These are phyloP conservation scores for Pheosia gnoma DNA, from an alignment of 2,888 invertebrate genomes.

Conservation along the genomic window DNA sequence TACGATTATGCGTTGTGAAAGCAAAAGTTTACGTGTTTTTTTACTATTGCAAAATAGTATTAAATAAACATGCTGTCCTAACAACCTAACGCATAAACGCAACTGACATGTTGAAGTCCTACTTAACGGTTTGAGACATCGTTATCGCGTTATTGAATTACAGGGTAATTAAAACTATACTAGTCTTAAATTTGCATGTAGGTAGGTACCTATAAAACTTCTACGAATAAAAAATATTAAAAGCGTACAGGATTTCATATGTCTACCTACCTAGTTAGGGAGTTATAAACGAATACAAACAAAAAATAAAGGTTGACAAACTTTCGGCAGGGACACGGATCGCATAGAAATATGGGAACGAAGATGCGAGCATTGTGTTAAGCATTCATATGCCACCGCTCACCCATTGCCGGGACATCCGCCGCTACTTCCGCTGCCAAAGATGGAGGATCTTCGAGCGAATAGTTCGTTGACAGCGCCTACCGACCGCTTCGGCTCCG, in stretches of 20 bases:
- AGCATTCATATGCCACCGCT: slow-evolving; percentile 79
- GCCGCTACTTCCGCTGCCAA: slow-evolving; percentile 82
- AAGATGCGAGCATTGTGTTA: slow-evolving; percentile 73
- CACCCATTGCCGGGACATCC: slow-evolving; percentile 83
- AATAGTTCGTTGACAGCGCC: slow-evolving; percentile 78
- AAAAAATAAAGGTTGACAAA: slow-evolving; percentile 82
- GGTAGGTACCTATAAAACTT: no score
- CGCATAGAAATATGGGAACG: slow-evolving; percentile 80
- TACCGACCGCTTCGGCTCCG: slow-evolving; percentile 44
- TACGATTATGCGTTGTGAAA: no score
- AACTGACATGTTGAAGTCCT: no score
- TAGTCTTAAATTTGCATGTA: no score
- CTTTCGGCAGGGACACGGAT: slow-evolving; percentile 77
- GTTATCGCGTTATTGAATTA: no score
- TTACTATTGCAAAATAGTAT: no score
- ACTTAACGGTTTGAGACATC: no score
- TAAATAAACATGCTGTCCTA: no score
- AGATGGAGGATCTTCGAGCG: slow-evolving; percentile 78
- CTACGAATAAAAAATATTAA: no score
- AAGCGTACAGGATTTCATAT: slow-evolving; percentile 41
- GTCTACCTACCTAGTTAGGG: slow-evolving; percentile 16
- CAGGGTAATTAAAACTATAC: no score
- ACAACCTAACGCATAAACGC: no score
- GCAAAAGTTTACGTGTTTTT: no score
- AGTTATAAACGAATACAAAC: slow-evolving; percentile 59